Evolutionary conservation across 2,797 vertebrate genomes (phyloP), one percentile per base, ranked within the genome.

Genomic region (Octomys mimax): DNA sequence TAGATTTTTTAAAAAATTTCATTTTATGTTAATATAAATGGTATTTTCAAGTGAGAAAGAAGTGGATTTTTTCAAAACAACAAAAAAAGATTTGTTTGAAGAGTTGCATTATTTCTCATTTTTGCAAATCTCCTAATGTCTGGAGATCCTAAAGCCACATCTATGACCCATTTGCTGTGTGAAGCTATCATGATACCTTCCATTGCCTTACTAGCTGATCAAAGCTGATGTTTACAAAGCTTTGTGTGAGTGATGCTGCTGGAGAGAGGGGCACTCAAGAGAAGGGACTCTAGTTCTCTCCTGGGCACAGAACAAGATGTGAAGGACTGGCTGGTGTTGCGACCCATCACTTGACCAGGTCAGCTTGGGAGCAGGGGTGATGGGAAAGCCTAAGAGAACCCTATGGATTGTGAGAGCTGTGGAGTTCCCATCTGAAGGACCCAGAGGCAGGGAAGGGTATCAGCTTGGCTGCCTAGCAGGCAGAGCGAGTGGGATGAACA

Each of bases 21-120:
- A 42, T 42, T 42, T 42, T 42, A 42, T 11, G 16, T 54, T 87
- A 79, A 33, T 54, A 52, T 70, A 86, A 62, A 31, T 89, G 77
- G 39, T 31, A 33, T 89, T 87, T 78, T 61, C 61, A 12, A 64
- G 57, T 93, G 28, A 36, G 73, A 79, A 86, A 81, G 21, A 92
- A 36, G 52, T 49, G 59, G 70, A 61, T 79, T 83, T 96, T 61
- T 79, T 78, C 49, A 83, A 81, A 75, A 75, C 16, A 87, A 77
- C 36, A 36, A 52, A 77, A 68, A 42, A 90, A 28, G 78, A 57
- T 88, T 54, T 73, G 42, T 66, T 87, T 78, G 64, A 87, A 94
- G 90, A 88, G 42, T 36, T 39, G 14, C 90, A 22, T 66, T 82
- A 54, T 71, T 87, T 87, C 59, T 79, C 36, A 64, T 68, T 86